A percentile compares a stretch with the other conserved stretches of the same genome.
Evolutionary conservation across 2,888 invertebrate species (phyloP).

Genomic region (Drosophila parthenogenetica): DNA sequence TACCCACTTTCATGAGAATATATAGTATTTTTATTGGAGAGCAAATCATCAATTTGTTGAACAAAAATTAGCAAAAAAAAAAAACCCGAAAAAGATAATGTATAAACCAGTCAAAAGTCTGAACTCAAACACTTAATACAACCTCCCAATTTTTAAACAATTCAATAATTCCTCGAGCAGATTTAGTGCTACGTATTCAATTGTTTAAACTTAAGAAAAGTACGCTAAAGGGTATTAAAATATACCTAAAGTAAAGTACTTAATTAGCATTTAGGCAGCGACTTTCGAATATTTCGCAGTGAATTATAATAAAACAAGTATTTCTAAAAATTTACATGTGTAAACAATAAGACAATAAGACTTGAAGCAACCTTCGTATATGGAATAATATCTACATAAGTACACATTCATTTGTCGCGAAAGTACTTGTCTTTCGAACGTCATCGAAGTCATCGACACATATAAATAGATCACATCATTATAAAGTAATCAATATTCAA

Average conservation of each 20-base stretch:
- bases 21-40: slow-evolving; percentile 14
- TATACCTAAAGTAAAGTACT: neutral
- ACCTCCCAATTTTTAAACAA: neutral
- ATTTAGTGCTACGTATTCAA: neutral
- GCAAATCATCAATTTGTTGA: neutral
- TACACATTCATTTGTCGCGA: neutral
- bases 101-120: slow-evolving; percentile 9
- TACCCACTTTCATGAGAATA: neutral
- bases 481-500: neutral
- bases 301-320: neutral
- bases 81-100: neutral
- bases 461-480: slow-evolving; percentile 3
- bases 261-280: neutral
- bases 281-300: slow-evolving; percentile 4
- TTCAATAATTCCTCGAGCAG: neutral
- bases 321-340: slow-evolving; percentile 14
- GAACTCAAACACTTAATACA: neutral
- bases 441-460: neutral
- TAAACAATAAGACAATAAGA: slow-evolving; percentile 10
- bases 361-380: neutral
- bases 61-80: slow-evolving; percentile 8
- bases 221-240: too few species aligned
- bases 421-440: neutral
- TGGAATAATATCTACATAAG: neutral
- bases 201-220: neutral